Evolutionary conservation across 2,797 vertebrate genomes (phyloP).

Genomic region (Anguilla megastoma): DNA sequence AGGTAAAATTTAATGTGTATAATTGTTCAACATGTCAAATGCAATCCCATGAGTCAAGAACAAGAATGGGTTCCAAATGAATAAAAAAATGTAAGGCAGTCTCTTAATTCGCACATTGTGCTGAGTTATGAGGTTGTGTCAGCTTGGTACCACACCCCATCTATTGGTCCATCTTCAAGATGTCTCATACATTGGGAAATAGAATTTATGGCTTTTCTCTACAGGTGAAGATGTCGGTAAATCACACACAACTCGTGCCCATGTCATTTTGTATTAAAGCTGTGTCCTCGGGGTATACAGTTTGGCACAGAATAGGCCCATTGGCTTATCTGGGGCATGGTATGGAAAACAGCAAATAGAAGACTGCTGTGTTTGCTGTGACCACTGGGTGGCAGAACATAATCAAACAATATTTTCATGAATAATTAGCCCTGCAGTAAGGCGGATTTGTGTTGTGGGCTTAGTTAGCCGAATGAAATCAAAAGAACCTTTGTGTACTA

Average conservation of each 20-base stretch:
- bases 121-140: not conserved
- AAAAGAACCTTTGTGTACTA: not conserved
- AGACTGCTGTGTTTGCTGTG: conserved; percentile 7
- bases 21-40: not conserved
- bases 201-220: conserved; percentile 51
- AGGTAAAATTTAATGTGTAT: not conserved
- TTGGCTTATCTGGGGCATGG: not conserved
- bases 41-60: not conserved
- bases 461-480: not conserved
- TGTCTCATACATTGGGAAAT: not conserved
- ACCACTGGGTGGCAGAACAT: conserved; percentile 35
- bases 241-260: not conserved
- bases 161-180: not conserved
- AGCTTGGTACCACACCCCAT: not conserved
- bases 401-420: conserved; percentile 17
- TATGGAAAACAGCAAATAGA: not conserved
- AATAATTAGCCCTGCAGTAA: conserved; percentile 13
- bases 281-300: not conserved
- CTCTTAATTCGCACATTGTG: not conserved
- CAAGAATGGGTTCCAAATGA: not conserved
- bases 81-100: not conserved
- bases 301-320: not conserved
- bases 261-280: not conserved
- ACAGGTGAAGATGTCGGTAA: conserved; percentile 42
- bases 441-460: not conserved